Evolutionary conservation across 2,797 vertebrate species (phyloP).

Genomic region (Platalea minor): DNA sequence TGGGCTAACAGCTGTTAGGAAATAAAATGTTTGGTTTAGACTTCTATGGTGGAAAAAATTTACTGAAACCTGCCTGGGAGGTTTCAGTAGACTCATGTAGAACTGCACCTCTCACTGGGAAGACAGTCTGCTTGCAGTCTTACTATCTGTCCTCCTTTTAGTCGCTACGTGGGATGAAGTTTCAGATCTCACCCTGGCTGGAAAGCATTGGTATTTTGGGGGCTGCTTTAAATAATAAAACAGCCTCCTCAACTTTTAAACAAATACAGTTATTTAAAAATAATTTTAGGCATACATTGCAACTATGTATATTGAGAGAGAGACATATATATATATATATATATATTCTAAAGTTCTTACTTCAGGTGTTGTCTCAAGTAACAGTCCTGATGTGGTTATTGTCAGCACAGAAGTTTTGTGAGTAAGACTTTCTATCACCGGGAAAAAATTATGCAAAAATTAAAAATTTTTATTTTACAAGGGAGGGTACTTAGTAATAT

Average conservation of each 20-base stretch:
- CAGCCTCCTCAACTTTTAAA: not conserved
- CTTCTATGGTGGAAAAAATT: not conserved
- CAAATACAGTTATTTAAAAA: not conserved
- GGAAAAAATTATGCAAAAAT: not conserved
- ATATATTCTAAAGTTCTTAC: not conserved
- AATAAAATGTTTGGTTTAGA: not conserved
- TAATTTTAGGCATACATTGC: not conserved
- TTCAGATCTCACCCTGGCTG: not conserved
- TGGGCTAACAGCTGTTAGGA: not conserved
- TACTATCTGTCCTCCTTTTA: not conserved
- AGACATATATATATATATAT: not conserved
- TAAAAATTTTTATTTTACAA: not conserved
- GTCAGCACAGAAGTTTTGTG: not conserved
- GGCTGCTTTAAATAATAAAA: not conserved
- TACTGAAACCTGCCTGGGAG: not conserved
- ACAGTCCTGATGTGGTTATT: not conserved
- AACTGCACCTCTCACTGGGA: not conserved
- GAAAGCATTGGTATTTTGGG: not conserved
- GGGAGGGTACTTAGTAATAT: not conserved
- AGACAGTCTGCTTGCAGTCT: not conserved
- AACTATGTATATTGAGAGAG: not conserved
- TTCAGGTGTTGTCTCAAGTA: not conserved
- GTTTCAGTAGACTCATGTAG: not conserved
- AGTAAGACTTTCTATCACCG: not conserved
- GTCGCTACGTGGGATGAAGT: not conserved